Percentiles rank a stretch among this genome's conserved stretches.
phyloP scores from a whole-genome alignment of 2,888 invertebrate species.

The Yponomeuta malinellus region DNA sequence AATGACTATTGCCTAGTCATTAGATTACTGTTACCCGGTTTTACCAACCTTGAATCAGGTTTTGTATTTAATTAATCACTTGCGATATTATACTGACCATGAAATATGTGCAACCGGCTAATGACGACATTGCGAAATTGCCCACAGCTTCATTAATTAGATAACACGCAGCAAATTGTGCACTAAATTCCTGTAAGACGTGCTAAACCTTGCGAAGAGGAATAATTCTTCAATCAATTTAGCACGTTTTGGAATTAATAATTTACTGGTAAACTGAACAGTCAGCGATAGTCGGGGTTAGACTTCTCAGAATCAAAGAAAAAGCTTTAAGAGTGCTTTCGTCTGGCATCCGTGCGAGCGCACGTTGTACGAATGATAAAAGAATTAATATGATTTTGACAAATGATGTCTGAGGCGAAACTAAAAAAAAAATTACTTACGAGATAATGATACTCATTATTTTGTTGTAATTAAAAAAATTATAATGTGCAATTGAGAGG shows the following conservation, averaged over 20 bases:
- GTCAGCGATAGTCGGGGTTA: too few species aligned
- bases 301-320: too few species aligned
- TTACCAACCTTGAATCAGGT: slow-evolving; percentile 1
- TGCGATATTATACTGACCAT: not conserved
- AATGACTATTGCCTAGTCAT: not conserved
- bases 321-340: too few species aligned
- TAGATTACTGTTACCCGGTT: slow-evolving; percentile 4
- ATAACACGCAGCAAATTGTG: not conserved
- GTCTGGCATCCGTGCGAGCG: too few species aligned
- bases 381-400: too few species aligned
- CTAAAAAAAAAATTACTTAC: too few species aligned
- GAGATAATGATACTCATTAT: too few species aligned
- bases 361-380: too few species aligned
- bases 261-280: too few species aligned
- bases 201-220: not conserved
- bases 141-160: not conserved
- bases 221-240: not conserved
- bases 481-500: too few species aligned
- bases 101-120: not conserved
- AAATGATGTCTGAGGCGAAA: too few species aligned
- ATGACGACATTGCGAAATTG: not conserved
- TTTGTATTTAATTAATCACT: not conserved
- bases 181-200: not conserved
- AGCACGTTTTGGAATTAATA: not conserved
- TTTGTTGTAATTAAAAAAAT: too few species aligned